Conservation (phyloP, 2,888 invertebrate species). For the Alcis repandata region DNA sequence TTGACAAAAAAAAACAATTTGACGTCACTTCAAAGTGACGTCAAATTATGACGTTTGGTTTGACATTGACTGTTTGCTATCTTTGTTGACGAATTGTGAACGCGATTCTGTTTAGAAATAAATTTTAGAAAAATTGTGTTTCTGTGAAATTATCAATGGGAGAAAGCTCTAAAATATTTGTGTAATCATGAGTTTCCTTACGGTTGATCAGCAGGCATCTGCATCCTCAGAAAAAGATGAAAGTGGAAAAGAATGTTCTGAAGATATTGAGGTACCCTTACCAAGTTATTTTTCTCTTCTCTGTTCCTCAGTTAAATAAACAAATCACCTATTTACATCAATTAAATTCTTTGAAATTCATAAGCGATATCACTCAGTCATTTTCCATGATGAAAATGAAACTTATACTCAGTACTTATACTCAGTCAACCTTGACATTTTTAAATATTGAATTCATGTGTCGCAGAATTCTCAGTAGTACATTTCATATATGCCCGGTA, state of each 20-base stretch:
- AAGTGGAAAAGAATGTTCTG: constrained; percentile 59
- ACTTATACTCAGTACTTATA: neutral
- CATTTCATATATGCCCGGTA: too few relatives aligned
- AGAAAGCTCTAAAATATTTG: constrained; percentile 4
- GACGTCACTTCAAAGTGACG: too few relatives aligned
- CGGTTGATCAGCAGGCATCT: constrained; percentile 64
- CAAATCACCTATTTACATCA: neutral
- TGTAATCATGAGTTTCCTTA: constrained; percentile 69
- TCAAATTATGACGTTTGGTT: too few relatives aligned
- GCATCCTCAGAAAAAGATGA: constrained; percentile 62
- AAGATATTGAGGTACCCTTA: constrained; percentile 73
- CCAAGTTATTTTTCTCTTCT: neutral
- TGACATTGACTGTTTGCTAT: neutral
- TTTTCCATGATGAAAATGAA: too few relatives aligned
- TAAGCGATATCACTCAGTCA: neutral
- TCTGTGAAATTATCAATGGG: constrained; percentile 1
- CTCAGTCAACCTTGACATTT: constrained; percentile 1
- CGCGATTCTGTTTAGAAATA: neutral
- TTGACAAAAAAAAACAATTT: too few relatives aligned
- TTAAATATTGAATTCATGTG: neutral
- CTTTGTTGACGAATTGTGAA: neutral
- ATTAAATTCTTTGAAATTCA: neutral
- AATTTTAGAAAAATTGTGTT: neutral
- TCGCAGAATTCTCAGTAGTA: neutral
- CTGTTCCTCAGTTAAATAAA: neutral